Percentiles rank a stretch among this genome's conserved stretches.
These are phyloP conservation scores for Parasteatoda tepidariorum DNA, from an alignment of 1,140 invertebrate species.

Conservation along the genomic window DNA sequence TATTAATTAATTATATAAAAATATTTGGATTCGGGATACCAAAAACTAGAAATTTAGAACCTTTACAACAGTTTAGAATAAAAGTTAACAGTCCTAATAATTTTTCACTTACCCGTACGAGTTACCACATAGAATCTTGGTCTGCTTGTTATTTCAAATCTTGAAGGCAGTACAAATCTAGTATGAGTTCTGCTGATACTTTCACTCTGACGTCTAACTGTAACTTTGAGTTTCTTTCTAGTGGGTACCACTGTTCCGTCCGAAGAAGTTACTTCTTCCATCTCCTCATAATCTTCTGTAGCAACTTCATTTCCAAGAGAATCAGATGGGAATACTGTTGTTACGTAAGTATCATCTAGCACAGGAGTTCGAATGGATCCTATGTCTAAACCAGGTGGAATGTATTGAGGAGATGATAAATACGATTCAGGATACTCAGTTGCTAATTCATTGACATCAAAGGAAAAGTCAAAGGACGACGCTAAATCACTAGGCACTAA, in stretches of 20 bases:
- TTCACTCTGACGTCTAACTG: conserved; percentile 49
- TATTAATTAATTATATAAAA: too few species aligned
- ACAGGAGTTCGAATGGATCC: conserved; percentile 9
- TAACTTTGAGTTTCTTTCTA: conserved; percentile 51
- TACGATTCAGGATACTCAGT: not conserved
- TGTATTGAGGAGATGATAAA: conserved; percentile 7
- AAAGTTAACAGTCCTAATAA: too few species aligned
- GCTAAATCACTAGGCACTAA: conserved; percentile 36
- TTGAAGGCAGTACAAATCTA: conserved; percentile 56
- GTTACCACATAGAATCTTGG: conserved; percentile 63
- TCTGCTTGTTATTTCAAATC: conserved; percentile 54
- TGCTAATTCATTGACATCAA: conserved; percentile 23
- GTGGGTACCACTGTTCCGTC: not conserved
- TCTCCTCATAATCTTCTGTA: conserved; percentile 12
- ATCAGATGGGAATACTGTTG: not conserved
- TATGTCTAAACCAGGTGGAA: conserved; percentile 21
- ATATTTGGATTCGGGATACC: too few species aligned
- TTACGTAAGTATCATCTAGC: conserved; percentile 16
- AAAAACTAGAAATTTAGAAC: too few species aligned
- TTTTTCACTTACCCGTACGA: conserved; percentile 58
- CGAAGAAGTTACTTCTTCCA: conserved; percentile 6
- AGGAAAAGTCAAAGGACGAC: conserved; percentile 45
- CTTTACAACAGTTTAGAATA: too few species aligned
- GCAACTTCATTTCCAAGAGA: not conserved
- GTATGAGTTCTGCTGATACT: conserved; percentile 57